Conservation (phyloP, 2,888 invertebrate species). For the Phaonia tiefii region DNA sequence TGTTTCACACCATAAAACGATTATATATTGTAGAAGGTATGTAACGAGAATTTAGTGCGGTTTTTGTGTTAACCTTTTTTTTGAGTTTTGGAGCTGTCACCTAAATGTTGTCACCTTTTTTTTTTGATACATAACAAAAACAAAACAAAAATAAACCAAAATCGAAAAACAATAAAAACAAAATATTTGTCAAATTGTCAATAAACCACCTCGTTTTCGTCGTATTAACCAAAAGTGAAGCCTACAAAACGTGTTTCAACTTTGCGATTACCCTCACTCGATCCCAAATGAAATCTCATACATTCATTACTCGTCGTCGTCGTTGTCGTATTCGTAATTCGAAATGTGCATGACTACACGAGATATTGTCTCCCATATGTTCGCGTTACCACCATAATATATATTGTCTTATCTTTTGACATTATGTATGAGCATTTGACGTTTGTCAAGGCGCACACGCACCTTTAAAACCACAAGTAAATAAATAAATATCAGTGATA, state of each 20-base stretch:
- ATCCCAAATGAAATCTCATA: slow-evolving; percentile 36
- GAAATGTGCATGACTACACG: slow-evolving; percentile 54
- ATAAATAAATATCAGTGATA: slow-evolving; percentile 54
- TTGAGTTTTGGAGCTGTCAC: no score
- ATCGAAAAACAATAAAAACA: slow-evolving; percentile 20
- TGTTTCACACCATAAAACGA: no score
- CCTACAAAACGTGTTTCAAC: slow-evolving; percentile 59
- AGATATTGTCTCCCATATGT: slow-evolving; percentile 14
- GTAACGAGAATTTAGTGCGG: slow-evolving; percentile 28
- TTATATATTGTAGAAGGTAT: slow-evolving; percentile 50
- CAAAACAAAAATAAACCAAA: background rate
- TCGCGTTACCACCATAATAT: background rate
- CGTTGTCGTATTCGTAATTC: slow-evolving; percentile 8
- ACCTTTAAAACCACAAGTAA: slow-evolving; percentile 58
- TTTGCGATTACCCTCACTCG: slow-evolving; percentile 39
- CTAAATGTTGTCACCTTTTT: no score
- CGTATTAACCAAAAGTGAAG: slow-evolving; percentile 15
- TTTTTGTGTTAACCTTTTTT: background rate
- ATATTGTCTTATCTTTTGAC: slow-evolving; percentile 61
- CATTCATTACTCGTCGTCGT: background rate
- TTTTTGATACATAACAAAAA: no score
- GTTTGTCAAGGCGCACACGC: slow-evolving; percentile 65
- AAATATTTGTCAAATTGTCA: slow-evolving; percentile 59
- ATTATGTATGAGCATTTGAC: slow-evolving; percentile 65
- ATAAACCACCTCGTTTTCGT: slow-evolving; percentile 30